These are phyloP conservation scores for Paraplagusia blochii DNA, from an alignment of 2,113 vertebrate species.

Conservation along the genomic window DNA sequence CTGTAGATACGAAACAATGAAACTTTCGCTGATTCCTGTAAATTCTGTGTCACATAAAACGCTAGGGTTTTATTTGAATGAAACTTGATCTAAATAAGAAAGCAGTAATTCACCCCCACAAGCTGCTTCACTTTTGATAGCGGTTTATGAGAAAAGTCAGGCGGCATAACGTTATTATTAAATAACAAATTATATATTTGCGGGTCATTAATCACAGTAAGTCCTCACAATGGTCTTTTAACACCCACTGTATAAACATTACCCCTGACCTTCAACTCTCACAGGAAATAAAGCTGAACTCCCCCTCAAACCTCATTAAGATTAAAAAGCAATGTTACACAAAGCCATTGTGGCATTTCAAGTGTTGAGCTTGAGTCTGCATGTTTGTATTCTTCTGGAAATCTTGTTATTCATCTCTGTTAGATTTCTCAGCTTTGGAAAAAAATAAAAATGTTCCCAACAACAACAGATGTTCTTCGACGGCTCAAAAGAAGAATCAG, in stretches of 20 bases:
- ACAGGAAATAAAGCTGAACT: conserved; percentile 7
- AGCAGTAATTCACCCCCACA: no score
- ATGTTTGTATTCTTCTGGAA: neutral
- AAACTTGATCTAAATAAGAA: no score
- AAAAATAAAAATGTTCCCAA: no score
- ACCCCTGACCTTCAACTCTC: conserved; percentile 20
- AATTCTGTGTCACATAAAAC: no score
- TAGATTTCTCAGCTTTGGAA: no score
- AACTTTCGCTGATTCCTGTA: no score
- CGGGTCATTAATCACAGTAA: conserved; percentile 18
- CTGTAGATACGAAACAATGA: no score
- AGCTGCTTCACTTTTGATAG: neutral
- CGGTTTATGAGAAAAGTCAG: no score
- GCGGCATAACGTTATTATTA: conserved; percentile 5
- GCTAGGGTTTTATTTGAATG: no score
- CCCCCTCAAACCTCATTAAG: conserved; percentile 35
- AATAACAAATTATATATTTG: conserved; percentile 20
- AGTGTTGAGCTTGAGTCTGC: conserved; percentile 5
- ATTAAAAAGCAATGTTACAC: neutral
- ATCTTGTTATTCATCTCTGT: no score
- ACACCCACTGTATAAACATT: conserved; percentile 13
- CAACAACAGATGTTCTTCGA: no score
- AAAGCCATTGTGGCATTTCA: neutral
- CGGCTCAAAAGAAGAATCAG: no score
- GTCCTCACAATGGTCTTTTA: conserved; percentile 11